Percentiles rank a stretch among this genome's conserved stretches.
Evolutionary conservation across 2,113 vertebrate genomes (phyloP).

Genomic region (Stigmatopora argus): DNA sequence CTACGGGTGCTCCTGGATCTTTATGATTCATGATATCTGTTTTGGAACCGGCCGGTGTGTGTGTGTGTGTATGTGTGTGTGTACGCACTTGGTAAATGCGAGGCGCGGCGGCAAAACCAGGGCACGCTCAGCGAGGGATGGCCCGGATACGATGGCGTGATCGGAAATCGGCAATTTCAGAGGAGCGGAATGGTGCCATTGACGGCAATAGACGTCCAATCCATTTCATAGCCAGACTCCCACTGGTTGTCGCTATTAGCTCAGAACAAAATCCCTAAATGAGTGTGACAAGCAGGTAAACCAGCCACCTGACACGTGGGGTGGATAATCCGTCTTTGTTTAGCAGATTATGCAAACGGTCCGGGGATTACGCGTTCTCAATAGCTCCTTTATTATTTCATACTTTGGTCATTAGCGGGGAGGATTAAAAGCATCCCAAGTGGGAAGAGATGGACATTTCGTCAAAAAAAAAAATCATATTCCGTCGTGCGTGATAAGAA

Average conservation of each 20-base stretch:
- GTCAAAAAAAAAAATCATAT: too few species aligned
- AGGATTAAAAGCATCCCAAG: not conserved
- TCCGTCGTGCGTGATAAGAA: too few species aligned
- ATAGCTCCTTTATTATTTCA: not conserved
- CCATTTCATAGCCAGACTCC: not conserved
- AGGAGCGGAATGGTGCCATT: too few species aligned
- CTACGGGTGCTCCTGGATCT: slow-evolving; percentile 12
- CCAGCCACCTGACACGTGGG: slow-evolving; percentile 5
- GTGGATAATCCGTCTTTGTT: not conserved
- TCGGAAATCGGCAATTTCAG: too few species aligned
- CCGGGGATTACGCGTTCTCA: not conserved
- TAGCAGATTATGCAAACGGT: not conserved
- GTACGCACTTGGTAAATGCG: slow-evolving; percentile 31
- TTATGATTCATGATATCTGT: slow-evolving; percentile 36
- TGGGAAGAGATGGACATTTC: not conserved
- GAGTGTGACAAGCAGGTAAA: slow-evolving; percentile 19
- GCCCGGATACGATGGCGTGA: too few species aligned
- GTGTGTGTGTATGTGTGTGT: slow-evolving; percentile 4
- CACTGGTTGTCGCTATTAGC: slow-evolving; percentile 15
- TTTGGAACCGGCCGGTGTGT: not conserved
- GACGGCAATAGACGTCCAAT: too few species aligned
- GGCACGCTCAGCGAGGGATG: slow-evolving; percentile 39
- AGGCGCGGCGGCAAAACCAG: slow-evolving; percentile 33
- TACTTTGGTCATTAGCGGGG: not conserved
- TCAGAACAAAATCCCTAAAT: slow-evolving; percentile 26